Evolutionary conservation across 2,797 vertebrate genomes (phyloP).

Genomic region (Triplophysa yarkandensis): DNA sequence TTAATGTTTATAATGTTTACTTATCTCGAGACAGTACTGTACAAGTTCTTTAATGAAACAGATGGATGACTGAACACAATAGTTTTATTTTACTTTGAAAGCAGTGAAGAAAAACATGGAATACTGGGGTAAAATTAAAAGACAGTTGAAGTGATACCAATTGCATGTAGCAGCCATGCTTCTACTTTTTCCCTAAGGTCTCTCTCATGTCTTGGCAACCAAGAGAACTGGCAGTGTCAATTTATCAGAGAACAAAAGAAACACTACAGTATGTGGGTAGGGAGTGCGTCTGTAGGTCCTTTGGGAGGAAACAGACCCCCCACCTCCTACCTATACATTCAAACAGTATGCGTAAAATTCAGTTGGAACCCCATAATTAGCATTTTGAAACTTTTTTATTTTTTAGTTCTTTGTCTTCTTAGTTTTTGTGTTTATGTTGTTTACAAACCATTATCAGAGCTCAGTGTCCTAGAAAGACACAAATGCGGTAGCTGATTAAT

Average conservation of each 20-base stretch:
- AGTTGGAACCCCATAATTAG: constrained; percentile 71
- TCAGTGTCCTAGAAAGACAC: constrained; percentile 27
- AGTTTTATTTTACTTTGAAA: constrained; percentile 58
- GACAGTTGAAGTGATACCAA: constrained; percentile 76
- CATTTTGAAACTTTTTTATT: constrained; percentile 53
- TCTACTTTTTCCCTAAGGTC: constrained; percentile 73
- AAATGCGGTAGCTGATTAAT: background rate
- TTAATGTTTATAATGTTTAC: constrained; percentile 23
- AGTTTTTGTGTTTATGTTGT: constrained; percentile 37
- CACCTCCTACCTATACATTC: constrained; percentile 73
- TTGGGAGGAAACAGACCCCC: constrained; percentile 71
- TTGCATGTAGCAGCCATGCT: constrained; percentile 67
- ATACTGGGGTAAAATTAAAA: constrained; percentile 60
- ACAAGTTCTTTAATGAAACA: constrained; percentile 35
- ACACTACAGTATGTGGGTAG: constrained; percentile 71
- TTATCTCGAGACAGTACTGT: constrained; percentile 30
- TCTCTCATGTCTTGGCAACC: constrained; percentile 69
- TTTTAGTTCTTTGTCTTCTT: constrained; percentile 26
- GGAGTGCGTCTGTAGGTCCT: constrained; percentile 71
- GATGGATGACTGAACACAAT: constrained; percentile 71
- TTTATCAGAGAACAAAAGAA: constrained; percentile 80
- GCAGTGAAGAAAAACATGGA: constrained; percentile 46
- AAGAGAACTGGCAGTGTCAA: constrained; percentile 79
- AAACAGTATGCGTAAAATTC: constrained; percentile 75
- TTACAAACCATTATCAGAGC: background rate